Evolutionary conservation across 2,888 invertebrate species (phyloP).

Genomic region (Ariolimax columbianus): DNA sequence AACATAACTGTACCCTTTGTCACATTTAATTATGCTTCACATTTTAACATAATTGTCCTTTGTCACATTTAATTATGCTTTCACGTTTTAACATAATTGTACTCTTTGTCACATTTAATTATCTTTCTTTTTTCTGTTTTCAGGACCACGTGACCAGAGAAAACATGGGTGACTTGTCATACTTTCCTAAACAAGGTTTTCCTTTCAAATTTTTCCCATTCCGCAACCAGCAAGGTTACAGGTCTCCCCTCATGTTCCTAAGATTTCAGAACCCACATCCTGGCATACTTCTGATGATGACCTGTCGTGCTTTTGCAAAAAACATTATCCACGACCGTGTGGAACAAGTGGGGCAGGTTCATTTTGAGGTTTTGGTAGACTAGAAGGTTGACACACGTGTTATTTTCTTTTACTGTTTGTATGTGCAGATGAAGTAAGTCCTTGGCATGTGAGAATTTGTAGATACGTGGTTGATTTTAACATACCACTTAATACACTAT

Average conservation of each 20-base stretch:
- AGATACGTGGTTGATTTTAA: no score
- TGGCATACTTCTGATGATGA: constrained; percentile 79
- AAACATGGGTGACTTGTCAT: constrained; percentile 91
- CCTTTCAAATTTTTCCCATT: constrained; percentile 84
- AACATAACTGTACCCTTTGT: no score
- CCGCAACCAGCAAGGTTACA: constrained; percentile 79
- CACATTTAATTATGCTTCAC: no score
- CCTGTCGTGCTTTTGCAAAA: constrained; percentile 80
- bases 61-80: no score
- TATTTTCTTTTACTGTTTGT: no score
- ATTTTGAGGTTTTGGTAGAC: constrained; percentile 96
- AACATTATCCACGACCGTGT: constrained; percentile 87
- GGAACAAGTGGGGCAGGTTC: constrained; percentile 93
- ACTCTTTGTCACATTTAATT: neutral
- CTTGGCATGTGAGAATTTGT: no score
- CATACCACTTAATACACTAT: no score
- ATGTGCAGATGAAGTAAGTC: no score
- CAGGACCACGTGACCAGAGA: constrained; percentile 92
- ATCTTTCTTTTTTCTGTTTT: constrained; percentile 35
- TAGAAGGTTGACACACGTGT: neutral
- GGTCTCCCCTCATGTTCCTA: constrained; percentile 79
- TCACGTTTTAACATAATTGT: no score
- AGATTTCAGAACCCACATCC: constrained; percentile 77
- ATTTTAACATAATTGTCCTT: no score
- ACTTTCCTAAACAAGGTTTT: constrained; percentile 81